These are phyloP conservation scores for Drosophila tristis DNA, from an alignment of 1,140 invertebrate genomes.

Conservation along the genomic window DNA sequence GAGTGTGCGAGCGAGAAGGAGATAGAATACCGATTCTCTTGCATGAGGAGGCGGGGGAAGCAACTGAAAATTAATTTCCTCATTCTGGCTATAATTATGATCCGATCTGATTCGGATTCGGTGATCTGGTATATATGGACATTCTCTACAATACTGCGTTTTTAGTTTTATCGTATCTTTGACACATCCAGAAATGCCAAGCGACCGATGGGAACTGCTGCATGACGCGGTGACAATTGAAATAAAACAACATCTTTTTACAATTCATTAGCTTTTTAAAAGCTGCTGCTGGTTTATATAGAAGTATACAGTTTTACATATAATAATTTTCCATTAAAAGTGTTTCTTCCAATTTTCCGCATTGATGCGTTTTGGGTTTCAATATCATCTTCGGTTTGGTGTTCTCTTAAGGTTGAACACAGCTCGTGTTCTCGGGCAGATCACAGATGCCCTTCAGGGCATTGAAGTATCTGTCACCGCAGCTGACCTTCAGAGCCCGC, in stretches of 20 bases:
- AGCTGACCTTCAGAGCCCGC: slow-evolving; percentile 56
- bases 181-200: too few relatives aligned
- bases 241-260: not conserved
- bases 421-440: slow-evolving; percentile 69
- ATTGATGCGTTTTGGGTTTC: not conserved
- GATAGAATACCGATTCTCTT: too few relatives aligned
- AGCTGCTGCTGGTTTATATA: slow-evolving; percentile 48
- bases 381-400: not conserved
- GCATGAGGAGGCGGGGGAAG: too few relatives aligned
- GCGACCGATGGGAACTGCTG: too few relatives aligned
- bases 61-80: too few relatives aligned
- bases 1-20: too few relatives aligned
- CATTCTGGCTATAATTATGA: too few relatives aligned
- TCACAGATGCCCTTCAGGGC: slow-evolving; percentile 69
- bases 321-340: not conserved
- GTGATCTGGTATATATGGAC: too few relatives aligned
- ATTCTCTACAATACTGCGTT: too few relatives aligned
- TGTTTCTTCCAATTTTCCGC: slow-evolving; percentile 9
- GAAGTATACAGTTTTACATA: slow-evolving; percentile 1
- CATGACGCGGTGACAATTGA: not conserved
- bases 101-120: too few relatives aligned
- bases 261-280: slow-evolving; percentile 33
- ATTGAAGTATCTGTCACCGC: slow-evolving; percentile 69
- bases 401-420: slow-evolving; percentile 51
- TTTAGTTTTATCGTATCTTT: too few relatives aligned